phyloP scores from a whole-genome alignment of 1,140 invertebrate species.

The Rhagoletis pomonella region DNA sequence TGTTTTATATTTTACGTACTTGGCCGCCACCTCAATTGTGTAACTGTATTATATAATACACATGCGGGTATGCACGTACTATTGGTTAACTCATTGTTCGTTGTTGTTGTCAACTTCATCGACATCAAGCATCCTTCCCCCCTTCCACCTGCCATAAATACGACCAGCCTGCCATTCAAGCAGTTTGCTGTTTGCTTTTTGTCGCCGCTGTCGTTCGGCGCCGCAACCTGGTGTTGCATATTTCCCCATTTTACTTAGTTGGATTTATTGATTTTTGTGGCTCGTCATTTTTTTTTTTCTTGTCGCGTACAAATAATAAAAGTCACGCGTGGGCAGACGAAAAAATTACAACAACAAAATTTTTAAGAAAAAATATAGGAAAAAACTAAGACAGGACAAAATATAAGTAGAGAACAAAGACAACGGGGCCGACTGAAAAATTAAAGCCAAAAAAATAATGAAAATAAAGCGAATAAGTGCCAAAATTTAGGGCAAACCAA shows the following conservation, averaged over 20 bases:
- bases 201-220: neutral
- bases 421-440: neutral
- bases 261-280: constrained; percentile 46
- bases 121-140: neutral
- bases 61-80: too few species aligned
- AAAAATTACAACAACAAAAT: too few species aligned
- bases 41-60: too few species aligned
- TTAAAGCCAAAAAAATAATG: neutral
- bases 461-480: neutral
- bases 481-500: too few species aligned
- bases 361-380: too few species aligned
- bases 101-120: neutral
- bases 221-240: neutral
- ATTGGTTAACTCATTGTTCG: neutral
- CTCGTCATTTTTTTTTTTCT: neutral
- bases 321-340: constrained; percentile 16
- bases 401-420: too few species aligned
- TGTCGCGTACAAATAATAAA: constrained; percentile 6
- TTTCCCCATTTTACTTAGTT: neutral
- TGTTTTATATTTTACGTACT: neutral
- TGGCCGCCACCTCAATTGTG: neutral
- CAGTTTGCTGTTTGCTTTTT: neutral
- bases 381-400: too few species aligned
- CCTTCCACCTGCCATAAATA: too few species aligned
- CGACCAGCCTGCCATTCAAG: too few species aligned